Conservation (phyloP, 2,113 vertebrate genomes). For the Sphaerodactylus townsendi region DNA sequence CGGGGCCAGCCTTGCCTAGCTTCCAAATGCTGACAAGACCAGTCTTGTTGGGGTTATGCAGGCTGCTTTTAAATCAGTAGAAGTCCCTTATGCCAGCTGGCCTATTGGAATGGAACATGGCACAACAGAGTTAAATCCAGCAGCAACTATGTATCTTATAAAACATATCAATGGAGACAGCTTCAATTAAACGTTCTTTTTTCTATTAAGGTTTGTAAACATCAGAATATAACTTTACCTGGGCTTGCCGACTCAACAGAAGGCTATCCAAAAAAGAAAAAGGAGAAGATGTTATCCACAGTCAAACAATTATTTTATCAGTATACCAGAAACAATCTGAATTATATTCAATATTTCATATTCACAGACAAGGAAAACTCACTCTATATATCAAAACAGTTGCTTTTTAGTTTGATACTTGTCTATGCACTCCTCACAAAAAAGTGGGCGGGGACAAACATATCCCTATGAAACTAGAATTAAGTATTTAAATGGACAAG, state of each 20-base stretch:
- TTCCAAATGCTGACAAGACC: too few relatives aligned
- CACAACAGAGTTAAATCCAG: background rate
- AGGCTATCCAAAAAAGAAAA: conserved; percentile 76
- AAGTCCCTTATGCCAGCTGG: background rate
- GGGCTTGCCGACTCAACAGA: conserved; percentile 93
- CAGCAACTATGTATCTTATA: background rate
- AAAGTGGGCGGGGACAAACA: too few relatives aligned
- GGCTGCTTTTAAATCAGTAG: too few relatives aligned
- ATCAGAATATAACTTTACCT: conserved; percentile 77
- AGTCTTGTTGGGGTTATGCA: too few relatives aligned
- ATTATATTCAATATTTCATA: conserved; percentile 3
- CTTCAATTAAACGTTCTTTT: background rate
- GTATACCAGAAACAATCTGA: background rate
- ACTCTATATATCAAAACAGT: too few relatives aligned
- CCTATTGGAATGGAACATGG: background rate
- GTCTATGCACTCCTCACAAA: too few relatives aligned
- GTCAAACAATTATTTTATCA: background rate
- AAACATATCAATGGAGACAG: background rate
- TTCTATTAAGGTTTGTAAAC: conserved; percentile 6
- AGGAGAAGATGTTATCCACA: conserved; percentile 5
- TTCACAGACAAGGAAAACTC: too few relatives aligned
- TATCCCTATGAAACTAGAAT: too few relatives aligned
- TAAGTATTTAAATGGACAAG: too few relatives aligned
- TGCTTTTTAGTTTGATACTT: too few relatives aligned
- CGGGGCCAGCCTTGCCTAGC: too few relatives aligned